Evolutionary conservation across 2,888 invertebrate genomes (phyloP), one percentile per base, ranked within the genome.

Genomic region (Ectropis crepuscularia): DNA sequence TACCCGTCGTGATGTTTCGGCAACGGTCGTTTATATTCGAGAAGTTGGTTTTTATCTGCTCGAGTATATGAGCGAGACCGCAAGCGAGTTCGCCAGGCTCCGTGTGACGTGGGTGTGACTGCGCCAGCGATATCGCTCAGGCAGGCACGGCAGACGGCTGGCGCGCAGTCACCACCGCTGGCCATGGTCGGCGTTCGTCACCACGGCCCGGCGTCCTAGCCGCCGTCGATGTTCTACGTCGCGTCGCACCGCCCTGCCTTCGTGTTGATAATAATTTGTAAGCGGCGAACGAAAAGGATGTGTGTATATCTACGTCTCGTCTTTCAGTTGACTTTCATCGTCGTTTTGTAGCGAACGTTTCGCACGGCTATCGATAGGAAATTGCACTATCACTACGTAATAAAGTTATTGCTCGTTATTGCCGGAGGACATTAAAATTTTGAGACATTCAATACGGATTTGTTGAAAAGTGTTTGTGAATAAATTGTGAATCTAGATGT

Each of bases 291-390:
- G 90, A 92, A 88, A 91, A 89, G 92, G 92, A 91, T 89, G 87
- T 89, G 88, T 88, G 88, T 90, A 92, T 92, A 90, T 90, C 86
- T 90, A 88, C 87, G 88, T 91, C 92, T 92, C 92, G 91, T 90
- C 91, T 92, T 91, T 91, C 92, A 92, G 92, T 92, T 92, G 92
- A 92, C 92, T 92, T 92, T 92, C 91, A 91, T 90, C 92, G 89
- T 88, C 88, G 91, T 90, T 90, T 89, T 88, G 90, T 87, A 86
- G 91, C 86, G 91, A 92, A 92, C 92, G 92, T 90, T 92, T 92
- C 88, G 90, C 89, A 87, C 89, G 86, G 86, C 84, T 88, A 87
- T 89, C 85, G 86, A 89, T 89, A 90, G 85, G 81, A 88, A 88
- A 90, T 89, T 88, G 88, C 90, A 88, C 82, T 88, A 87, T 87